Conservation (phyloP, 2,888 invertebrate genomes). For the Danaus chrysippus region DNA sequence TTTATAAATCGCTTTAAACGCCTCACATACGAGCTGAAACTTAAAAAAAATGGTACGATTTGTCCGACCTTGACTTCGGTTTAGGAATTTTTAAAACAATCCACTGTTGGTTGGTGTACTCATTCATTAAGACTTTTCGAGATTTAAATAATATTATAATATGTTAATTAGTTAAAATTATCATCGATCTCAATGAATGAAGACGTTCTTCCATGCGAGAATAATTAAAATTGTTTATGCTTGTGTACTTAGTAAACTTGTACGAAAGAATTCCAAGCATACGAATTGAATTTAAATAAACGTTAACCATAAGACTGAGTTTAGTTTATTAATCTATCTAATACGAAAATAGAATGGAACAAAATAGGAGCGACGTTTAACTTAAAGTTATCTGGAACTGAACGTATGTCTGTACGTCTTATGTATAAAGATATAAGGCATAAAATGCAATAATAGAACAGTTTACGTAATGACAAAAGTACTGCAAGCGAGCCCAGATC, state of each 20-base stretch:
- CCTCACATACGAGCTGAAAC: conserved; percentile 46
- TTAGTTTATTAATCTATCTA: conserved; percentile 36
- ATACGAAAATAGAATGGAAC: conserved; percentile 43
- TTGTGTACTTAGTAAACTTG: too few relatives aligned
- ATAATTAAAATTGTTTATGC: too few relatives aligned
- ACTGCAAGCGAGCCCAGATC: conserved; percentile 12
- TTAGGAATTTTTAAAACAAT: conserved; percentile 12
- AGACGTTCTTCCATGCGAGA: not conserved
- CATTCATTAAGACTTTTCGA: conserved; percentile 22
- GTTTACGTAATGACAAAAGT: conserved; percentile 10
- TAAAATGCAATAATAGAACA: not conserved
- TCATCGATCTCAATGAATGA: conserved; percentile 2
- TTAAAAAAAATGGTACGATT: conserved; percentile 33
- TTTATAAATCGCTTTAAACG: conserved; percentile 61
- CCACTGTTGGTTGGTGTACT: conserved; percentile 10
- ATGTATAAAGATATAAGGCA: not conserved
- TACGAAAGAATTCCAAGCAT: too few relatives aligned
- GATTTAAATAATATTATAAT: not conserved
- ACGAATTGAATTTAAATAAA: conserved; percentile 11
- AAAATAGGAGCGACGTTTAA: conserved; percentile 24
- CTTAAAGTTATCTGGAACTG: not conserved
- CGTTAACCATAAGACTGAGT: conserved; percentile 19
- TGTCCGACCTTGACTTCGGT: conserved; percentile 48
- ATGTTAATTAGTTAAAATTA: not conserved
- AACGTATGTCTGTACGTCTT: conserved; percentile 12